These are phyloP conservation scores for Lithobates pipiens DNA, from an alignment of 2,797 vertebrate species.

Conservation along the genomic window DNA sequence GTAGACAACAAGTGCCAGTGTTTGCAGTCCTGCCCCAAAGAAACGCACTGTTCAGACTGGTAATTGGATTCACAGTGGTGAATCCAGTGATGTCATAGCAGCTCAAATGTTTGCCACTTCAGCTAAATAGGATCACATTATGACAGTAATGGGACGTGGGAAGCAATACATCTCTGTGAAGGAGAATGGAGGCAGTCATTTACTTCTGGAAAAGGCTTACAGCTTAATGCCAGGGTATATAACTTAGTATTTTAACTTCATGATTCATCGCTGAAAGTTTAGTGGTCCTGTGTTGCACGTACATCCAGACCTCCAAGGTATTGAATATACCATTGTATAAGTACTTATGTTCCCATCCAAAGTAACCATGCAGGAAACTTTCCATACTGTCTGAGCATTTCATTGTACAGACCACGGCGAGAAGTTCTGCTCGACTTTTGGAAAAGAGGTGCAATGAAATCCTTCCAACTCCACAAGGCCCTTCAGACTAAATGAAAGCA, in stretches of 20 bases:
- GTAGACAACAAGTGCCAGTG: not conserved
- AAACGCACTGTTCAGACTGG: not conserved
- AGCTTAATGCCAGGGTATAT: not conserved
- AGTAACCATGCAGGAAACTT: slow-evolving; percentile 23
- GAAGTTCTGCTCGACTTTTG: slow-evolving; percentile 40
- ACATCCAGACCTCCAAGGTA: not conserved
- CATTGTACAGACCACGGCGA: slow-evolving; percentile 1
- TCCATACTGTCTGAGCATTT: slow-evolving; percentile 26
- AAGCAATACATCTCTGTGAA: not conserved
- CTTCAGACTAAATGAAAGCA: slow-evolving; percentile 46
- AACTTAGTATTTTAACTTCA: not conserved
- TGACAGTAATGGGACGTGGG: not conserved
- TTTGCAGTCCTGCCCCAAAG: not conserved
- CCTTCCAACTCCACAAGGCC: slow-evolving; percentile 5
- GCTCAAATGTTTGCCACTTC: not conserved
- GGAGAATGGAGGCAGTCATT: not conserved
- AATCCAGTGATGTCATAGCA: not conserved
- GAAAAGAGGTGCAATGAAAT: slow-evolving; percentile 43
- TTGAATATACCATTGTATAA: slow-evolving; percentile 17
- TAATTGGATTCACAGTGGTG: not conserved
- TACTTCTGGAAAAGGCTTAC: not conserved
- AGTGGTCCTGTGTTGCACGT: not conserved
- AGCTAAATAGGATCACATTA: not conserved
- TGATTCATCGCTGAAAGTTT: not conserved
- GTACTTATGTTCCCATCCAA: slow-evolving; percentile 26